These are phyloP conservation scores for Aphelocoma californica DNA, from an alignment of 2,797 vertebrate genomes.

Conservation along the genomic window DNA sequence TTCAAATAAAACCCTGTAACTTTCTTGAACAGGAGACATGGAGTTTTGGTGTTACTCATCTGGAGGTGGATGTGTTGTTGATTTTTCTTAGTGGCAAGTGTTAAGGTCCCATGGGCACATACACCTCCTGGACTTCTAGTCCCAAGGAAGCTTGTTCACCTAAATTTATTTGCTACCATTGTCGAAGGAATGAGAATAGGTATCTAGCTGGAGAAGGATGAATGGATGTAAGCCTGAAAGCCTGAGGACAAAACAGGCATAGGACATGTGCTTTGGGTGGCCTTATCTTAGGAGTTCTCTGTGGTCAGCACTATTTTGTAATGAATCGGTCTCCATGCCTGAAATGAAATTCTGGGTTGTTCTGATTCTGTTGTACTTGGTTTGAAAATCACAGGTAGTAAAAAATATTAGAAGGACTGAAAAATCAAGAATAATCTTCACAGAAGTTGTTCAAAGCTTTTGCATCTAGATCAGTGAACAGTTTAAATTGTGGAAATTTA, in stretches of 20 bases:
- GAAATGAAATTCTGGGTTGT: neutral
- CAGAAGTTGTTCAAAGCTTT: neutral
- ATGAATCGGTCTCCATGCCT: neutral
- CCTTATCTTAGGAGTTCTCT: neutral
- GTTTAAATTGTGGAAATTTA: neutral
- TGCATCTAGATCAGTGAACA: neutral
- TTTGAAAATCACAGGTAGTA: neutral
- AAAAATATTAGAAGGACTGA: neutral
- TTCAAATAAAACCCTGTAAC: neutral
- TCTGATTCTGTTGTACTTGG: neutral
- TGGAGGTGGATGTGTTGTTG: neutral
- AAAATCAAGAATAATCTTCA: neutral
- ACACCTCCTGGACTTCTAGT: neutral
- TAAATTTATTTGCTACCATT: neutral
- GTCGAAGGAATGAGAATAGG: neutral
- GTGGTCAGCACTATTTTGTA: neutral
- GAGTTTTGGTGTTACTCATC: neutral
- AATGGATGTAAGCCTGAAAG: neutral
- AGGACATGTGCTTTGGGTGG: neutral
- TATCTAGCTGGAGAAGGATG: neutral
- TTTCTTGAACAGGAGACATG: neutral
- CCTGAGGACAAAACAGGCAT: neutral
- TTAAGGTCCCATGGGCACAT: neutral
- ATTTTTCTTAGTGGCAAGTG: neutral
- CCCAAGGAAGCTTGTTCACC: neutral